Percentiles rank a stretch among this genome's conserved stretches.
phyloP scores from a whole-genome alignment of 2,797 vertebrate genomes.

The Triplophysa yarkandensis region DNA sequence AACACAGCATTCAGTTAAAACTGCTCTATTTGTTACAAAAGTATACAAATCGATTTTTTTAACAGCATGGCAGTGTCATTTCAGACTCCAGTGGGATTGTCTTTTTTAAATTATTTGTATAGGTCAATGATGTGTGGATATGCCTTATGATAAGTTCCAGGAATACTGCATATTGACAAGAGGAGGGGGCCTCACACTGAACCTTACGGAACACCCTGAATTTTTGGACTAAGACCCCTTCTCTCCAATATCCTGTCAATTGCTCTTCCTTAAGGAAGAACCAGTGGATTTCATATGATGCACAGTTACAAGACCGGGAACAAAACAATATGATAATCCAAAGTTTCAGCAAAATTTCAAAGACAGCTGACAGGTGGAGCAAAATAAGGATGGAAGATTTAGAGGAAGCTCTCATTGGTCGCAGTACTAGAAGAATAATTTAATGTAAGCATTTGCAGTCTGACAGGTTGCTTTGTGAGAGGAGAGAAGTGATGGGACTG shows the following conservation, averaged over 20 bases:
- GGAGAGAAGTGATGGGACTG: no score
- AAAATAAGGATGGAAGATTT: not conserved
- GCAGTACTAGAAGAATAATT: not conserved
- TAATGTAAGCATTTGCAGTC: not conserved
- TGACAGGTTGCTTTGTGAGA: not conserved
- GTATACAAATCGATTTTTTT: no score
- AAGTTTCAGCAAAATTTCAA: not conserved
- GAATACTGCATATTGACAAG: not conserved
- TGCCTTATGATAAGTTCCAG: not conserved
- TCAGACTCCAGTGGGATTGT: no score
- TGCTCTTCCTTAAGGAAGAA: not conserved
- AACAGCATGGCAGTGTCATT: no score
- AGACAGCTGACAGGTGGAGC: not conserved
- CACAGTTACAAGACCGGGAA: not conserved
- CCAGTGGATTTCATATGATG: not conserved
- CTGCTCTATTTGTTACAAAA: no score
- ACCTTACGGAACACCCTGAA: not conserved
- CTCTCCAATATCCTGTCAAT: not conserved
- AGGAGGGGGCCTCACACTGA: not conserved
- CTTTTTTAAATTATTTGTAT: no score
- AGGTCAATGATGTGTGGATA: no score
- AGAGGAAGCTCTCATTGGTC: no score
- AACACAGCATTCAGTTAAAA: no score
- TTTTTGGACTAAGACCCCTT: not conserved
- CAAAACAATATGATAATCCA: not conserved